Percentiles rank a stretch among this genome's conserved stretches.
These are phyloP conservation scores for Ochropleura plecta DNA, from an alignment of 2,888 invertebrate species.

Conservation along the genomic window DNA sequence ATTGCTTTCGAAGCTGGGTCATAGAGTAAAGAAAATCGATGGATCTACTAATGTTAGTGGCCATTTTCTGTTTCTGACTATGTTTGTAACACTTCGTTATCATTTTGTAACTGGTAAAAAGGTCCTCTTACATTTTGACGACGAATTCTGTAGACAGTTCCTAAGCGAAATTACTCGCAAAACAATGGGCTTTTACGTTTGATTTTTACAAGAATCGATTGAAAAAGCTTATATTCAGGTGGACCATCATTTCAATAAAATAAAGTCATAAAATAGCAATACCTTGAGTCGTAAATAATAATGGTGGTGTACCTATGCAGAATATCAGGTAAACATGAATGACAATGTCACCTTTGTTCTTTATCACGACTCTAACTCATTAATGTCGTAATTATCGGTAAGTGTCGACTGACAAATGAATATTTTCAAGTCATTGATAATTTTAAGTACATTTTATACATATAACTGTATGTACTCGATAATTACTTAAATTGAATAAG, in stretches of 20 bases:
- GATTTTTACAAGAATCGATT: conserved; percentile 28
- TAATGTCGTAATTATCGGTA: conserved; percentile 55
- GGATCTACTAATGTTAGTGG: neutral
- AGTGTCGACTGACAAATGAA: conserved; percentile 31
- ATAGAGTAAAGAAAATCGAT: conserved; percentile 12
- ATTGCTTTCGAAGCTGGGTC: conserved; percentile 22
- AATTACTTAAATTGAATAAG: conserved; percentile 23
- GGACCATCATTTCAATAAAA: conserved; percentile 29
- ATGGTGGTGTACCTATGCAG: conserved; percentile 24
- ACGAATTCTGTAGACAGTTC: conserved; percentile 8
- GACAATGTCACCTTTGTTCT: conserved; percentile 75
- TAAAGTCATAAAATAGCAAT: conserved; percentile 43
- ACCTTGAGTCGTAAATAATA: conserved; percentile 46
- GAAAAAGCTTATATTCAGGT: conserved; percentile 12
- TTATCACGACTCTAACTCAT: conserved; percentile 56
- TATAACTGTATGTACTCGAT: neutral
- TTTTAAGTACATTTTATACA: conserved; percentile 39
- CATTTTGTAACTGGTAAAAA: neutral
- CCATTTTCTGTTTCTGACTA: neutral
- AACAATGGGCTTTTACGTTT: conserved; percentile 11
- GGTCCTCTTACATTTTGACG: neutral
- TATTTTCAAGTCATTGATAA: conserved; percentile 55
- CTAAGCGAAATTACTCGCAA: conserved; percentile 14
- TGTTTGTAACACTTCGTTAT: no score
- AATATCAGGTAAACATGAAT: conserved; percentile 61